These are phyloP conservation scores for Erebia epiphron DNA, from an alignment of 2,888 invertebrate species.

Conservation along the genomic window DNA sequence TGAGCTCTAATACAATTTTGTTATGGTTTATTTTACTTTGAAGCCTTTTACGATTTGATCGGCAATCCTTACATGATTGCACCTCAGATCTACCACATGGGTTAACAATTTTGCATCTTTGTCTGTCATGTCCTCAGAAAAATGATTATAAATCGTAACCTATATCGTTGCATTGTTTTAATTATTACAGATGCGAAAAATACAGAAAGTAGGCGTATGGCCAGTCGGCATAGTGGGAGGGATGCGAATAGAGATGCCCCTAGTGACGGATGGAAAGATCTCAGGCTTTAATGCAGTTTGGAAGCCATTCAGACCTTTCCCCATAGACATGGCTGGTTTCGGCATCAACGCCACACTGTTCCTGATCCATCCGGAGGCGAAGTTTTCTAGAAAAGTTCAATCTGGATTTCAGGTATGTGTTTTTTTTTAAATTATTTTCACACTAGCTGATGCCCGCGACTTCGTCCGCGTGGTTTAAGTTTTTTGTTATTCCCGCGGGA, in stretches of 20 bases:
- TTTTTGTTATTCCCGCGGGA: no score
- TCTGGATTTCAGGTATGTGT: slow-evolving; percentile 89
- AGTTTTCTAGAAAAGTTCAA: slow-evolving; percentile 92
- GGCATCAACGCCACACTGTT: slow-evolving; percentile 92
- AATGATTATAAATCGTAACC: no score
- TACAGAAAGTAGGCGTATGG: slow-evolving; percentile 94
- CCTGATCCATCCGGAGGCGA: slow-evolving; percentile 86
- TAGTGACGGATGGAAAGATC: slow-evolving; percentile 84
- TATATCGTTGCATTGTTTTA: not conserved
- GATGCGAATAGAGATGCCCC: slow-evolving; percentile 94
- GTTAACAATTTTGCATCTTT: no score
- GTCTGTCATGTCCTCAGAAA: no score
- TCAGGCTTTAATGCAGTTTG: slow-evolving; percentile 88
- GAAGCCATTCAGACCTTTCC: slow-evolving; percentile 96
- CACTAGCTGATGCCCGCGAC: no score
- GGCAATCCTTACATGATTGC: no score
- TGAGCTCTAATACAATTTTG: no score
- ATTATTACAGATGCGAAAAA: slow-evolving; percentile 88
- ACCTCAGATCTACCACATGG: no score
- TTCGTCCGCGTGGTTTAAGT: no score
- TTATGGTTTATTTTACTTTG: no score
- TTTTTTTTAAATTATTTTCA: not conserved
- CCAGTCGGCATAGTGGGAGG: slow-evolving; percentile 98
- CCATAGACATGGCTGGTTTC: slow-evolving; percentile 99
- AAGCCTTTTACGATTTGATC: no score